Evolutionary conservation across 2,113 vertebrate species (phyloP).

Genomic region (Panthera tigris): DNA sequence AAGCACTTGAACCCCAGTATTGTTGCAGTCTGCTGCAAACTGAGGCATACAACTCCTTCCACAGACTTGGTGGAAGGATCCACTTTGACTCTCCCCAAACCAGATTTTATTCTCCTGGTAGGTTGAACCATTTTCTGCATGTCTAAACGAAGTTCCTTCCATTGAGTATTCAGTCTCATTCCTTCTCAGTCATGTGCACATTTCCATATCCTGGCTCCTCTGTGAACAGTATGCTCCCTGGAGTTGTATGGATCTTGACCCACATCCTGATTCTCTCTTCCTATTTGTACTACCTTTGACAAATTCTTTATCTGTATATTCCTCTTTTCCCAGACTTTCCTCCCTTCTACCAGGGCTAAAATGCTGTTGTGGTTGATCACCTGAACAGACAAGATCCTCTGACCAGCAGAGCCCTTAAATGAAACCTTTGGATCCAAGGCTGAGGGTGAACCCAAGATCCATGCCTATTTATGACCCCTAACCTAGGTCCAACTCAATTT

Average conservation of each 20-base stretch:
- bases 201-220: not conserved
- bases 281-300: not conserved
- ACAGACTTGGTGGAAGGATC: not conserved
- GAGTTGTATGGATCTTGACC: not conserved
- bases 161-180: not conserved
- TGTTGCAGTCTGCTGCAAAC: not conserved
- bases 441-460: not conserved
- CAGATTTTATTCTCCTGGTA: not conserved
- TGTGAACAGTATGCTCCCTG: not conserved
- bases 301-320: not conserved
- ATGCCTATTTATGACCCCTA: not conserved
- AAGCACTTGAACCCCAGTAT: not conserved
- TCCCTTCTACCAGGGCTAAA: not conserved
- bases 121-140: not conserved
- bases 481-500: not conserved
- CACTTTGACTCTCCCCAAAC: not conserved
- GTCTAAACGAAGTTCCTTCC: not conserved
- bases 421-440: not conserved
- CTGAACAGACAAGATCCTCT: not conserved
- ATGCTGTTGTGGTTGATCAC: not conserved
- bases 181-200: not conserved
- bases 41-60: not conserved
- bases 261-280: not conserved
- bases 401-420: not conserved
- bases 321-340: not conserved